A percentile compares a stretch with the other conserved stretches of the same genome.
Evolutionary conservation across 2,888 invertebrate species (phyloP).

Genomic region (Neocrepidodera transversa): DNA sequence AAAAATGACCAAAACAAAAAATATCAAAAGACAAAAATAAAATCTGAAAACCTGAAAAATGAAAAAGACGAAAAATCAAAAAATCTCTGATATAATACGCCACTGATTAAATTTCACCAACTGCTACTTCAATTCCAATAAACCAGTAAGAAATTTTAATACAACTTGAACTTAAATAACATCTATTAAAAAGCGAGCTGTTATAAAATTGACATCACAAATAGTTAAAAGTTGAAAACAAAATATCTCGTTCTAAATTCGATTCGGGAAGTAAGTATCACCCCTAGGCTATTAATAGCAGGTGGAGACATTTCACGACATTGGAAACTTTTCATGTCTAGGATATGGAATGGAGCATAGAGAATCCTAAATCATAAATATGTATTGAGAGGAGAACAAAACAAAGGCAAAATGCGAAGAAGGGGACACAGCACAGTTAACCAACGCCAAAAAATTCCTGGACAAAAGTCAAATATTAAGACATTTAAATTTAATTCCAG

Average conservation of each 20-base stretch:
- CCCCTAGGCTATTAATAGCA: conserved; percentile 26
- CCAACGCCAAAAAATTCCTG: background rate
- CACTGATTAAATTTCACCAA: too few relatives aligned
- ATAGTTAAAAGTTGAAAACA: conserved; percentile 15
- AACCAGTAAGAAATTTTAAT: too few relatives aligned
- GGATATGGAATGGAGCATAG: conserved; percentile 4
- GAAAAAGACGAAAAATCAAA: too few relatives aligned
- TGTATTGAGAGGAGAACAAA: conserved; percentile 41
- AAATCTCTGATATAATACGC: too few relatives aligned
- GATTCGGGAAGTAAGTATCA: conserved; percentile 14
- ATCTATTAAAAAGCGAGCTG: too few relatives aligned
- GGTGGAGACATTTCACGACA: conserved; percentile 26
- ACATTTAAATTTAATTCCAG: too few relatives aligned
- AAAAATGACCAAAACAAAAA: too few relatives aligned
- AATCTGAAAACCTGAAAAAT: too few relatives aligned
- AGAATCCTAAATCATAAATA: conserved; percentile 40
- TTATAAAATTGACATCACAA: too few relatives aligned
- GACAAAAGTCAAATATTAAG: background rate
- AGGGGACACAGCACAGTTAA: conserved; percentile 16
- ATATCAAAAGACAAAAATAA: too few relatives aligned
- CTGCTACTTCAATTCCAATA: too few relatives aligned
- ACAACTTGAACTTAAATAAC: too few relatives aligned
- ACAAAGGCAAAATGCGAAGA: conserved; percentile 38
- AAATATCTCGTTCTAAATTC: conserved; percentile 18
- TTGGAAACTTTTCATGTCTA: conserved; percentile 27